Base-by-base conservation (phyloP, 2,888 invertebrate species). In the Lasioglossum malachurum region DNA sequence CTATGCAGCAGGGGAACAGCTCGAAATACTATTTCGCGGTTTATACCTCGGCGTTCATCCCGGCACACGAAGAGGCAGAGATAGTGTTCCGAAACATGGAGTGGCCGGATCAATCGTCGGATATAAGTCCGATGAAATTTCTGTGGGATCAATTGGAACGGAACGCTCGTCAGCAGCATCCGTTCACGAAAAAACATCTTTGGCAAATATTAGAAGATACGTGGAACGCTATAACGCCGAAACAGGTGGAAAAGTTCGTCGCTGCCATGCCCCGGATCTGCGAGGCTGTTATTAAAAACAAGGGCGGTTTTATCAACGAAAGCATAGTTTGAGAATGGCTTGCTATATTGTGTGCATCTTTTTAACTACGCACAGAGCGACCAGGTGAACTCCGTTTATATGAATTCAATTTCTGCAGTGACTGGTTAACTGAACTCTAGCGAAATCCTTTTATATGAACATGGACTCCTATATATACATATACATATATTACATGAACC, bases 161-260 rank as follows among this genome's bases (percentile, higher is more conserved):
- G n/a, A n/a, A 41, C 3, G 71, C 38, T 41, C 71, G 71, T n/a
- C 5, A 12, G 41, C 71, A 71, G 5, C n/a, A 2, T n/a, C 71
- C 71, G 71, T 71, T 71, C 23, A 67, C 67, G 31, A 78, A 41
- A 44, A 44, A 67, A 67, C 44, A 85, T 76, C 75, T 53, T 71
- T 75, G 53, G 41, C 74, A 69, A 74, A 80, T 75, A 79, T 60
- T 53, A 44, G 41, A 38, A 14, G 31, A 23, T n/a, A 41, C 71
- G 14, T 71, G 71, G 71, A 71, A 38, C n/a, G 71, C 38, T 41
- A 1, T 71, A n/a, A 4, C 41, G 12, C 23, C 38, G 69, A 12
- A 69, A 38, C 35, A 69, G n/a, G 2, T 41, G 41, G 41, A 71
- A n/a, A 23, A 71, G 41, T 41, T 71, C 71, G 41, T 71, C 12